Percentiles rank a stretch among this genome's conserved stretches.
These are phyloP conservation scores for Trissolcus basalis DNA, from an alignment of 1,140 invertebrate species.

Conservation along the genomic window DNA sequence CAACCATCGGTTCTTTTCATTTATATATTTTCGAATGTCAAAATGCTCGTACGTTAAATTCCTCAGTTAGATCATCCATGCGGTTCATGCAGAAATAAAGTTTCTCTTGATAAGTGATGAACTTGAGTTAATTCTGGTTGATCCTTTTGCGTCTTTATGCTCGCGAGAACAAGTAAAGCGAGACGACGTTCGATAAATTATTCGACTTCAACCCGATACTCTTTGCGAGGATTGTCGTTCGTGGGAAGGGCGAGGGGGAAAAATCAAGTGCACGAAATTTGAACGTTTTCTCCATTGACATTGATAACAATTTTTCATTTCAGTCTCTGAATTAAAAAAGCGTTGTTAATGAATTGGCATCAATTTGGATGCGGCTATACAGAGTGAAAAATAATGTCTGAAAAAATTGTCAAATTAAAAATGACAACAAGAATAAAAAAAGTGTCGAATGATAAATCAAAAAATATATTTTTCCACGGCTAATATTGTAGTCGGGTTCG, in stretches of 20 bases:
- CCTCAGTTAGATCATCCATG: too few relatives aligned
- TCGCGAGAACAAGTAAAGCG: slow-evolving; percentile 58
- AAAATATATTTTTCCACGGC: slow-evolving; percentile 14
- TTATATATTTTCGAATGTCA: too few relatives aligned
- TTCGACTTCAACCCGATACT: slow-evolving; percentile 62
- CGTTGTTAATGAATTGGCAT: neutral
- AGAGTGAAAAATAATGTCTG: too few relatives aligned
- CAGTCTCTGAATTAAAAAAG: neutral
- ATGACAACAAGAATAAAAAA: too few relatives aligned
- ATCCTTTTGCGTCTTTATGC: slow-evolving; percentile 51
- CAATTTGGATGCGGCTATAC: too few relatives aligned
- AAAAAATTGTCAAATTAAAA: too few relatives aligned
- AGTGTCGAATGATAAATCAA: too few relatives aligned
- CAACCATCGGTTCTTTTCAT: too few relatives aligned
- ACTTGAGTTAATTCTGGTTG: slow-evolving; percentile 62
- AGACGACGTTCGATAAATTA: slow-evolving; percentile 64
- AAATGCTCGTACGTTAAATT: too few relatives aligned
- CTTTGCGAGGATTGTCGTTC: slow-evolving; percentile 41
- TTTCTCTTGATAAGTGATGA: slow-evolving; percentile 65
- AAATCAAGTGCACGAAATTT: slow-evolving; percentile 42
- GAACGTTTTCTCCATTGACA: slow-evolving; percentile 29
- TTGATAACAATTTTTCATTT: neutral
- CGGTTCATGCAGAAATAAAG: slow-evolving; percentile 58
- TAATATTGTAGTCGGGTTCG: neutral
- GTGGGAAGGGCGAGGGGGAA: too few relatives aligned